Evolutionary conservation across 2,888 invertebrate species (phyloP).

Genomic region (Agrotis exclamationis): DNA sequence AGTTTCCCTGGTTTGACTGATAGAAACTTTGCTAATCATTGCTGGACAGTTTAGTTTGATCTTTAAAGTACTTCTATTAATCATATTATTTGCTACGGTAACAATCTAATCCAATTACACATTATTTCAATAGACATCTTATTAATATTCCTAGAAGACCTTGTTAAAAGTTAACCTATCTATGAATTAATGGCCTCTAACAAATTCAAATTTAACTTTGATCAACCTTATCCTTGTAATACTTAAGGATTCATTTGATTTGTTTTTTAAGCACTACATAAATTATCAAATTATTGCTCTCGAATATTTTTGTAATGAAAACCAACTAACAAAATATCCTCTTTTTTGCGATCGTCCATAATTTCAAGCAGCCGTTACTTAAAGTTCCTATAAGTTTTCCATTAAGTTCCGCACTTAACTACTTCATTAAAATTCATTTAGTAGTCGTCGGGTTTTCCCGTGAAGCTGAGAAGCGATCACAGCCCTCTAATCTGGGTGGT

Average conservation of each 20-base stretch:
- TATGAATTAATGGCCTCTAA: not conserved
- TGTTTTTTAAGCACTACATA: not conserved
- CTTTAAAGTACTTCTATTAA: not conserved
- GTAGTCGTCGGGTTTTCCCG: conserved; percentile 66
- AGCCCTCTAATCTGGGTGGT: conserved; percentile 70
- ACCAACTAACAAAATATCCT: conserved; percentile 13
- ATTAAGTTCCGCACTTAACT: conserved; percentile 66
- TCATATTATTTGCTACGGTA: not conserved
- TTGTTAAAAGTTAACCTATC: not conserved
- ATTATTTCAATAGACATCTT: not conserved
- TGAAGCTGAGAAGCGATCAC: conserved; percentile 67
- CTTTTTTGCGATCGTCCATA: conserved; percentile 34
- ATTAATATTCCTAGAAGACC: not conserved
- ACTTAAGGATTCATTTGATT: conserved; percentile 16
- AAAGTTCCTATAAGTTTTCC: conserved; percentile 69
- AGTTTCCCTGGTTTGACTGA: not conserved
- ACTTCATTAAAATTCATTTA: conserved; percentile 79
- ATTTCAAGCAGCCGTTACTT: conserved; percentile 39
- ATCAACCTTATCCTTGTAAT: not conserved
- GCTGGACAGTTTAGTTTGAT: not conserved
- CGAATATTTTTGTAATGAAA: conserved; percentile 12
- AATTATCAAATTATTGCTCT: not conserved
- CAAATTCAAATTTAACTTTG: not conserved
- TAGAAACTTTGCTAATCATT: conserved; percentile 30
- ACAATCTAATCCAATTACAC: not conserved